Evolutionary conservation across 2,888 invertebrate species (phyloP).

Genomic region (Amphipyra tragopoginis): DNA sequence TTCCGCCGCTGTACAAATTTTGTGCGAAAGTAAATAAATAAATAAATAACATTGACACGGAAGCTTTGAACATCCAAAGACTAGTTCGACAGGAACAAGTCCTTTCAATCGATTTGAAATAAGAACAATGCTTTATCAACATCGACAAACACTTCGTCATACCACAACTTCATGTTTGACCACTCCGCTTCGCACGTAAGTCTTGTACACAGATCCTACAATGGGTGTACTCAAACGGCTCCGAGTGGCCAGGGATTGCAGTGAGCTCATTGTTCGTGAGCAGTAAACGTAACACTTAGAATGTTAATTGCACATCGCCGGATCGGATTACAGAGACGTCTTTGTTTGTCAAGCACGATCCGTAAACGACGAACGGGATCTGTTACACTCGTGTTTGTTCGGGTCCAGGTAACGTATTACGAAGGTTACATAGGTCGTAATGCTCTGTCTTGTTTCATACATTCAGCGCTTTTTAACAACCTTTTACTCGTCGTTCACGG

Average conservation of each 20-base stretch:
- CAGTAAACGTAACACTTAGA: conserved; percentile 68
- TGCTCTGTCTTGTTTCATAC: conserved; percentile 50
- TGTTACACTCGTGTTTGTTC: conserved; percentile 63
- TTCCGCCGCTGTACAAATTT: too few relatives aligned
- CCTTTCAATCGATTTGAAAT: too few relatives aligned
- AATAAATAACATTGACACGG: background rate
- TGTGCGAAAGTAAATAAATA: too few relatives aligned
- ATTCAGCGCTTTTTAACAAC: conserved; percentile 45
- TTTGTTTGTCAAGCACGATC: conserved; percentile 68
- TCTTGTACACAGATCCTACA: conserved; percentile 31
- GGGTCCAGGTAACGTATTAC: conserved; percentile 64
- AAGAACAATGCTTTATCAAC: conserved; percentile 3
- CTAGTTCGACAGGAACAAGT: background rate
- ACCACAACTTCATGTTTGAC: conserved; percentile 17
- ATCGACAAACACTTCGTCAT: conserved; percentile 2
- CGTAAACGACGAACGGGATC: conserved; percentile 58
- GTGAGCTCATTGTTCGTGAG: conserved; percentile 58
- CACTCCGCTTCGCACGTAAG: conserved; percentile 10
- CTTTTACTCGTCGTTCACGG: conserved; percentile 37
- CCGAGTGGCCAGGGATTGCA: conserved; percentile 40
- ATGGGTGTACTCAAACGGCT: conserved; percentile 29
- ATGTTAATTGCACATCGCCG: conserved; percentile 73
- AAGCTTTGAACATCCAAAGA: background rate
- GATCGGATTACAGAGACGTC: conserved; percentile 66
- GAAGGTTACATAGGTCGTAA: conserved; percentile 57